Evolutionary conservation across 2,888 invertebrate genomes (phyloP), one percentile per base, ranked within the genome.

Genomic region (Torymus aiolomorphi): DNA sequence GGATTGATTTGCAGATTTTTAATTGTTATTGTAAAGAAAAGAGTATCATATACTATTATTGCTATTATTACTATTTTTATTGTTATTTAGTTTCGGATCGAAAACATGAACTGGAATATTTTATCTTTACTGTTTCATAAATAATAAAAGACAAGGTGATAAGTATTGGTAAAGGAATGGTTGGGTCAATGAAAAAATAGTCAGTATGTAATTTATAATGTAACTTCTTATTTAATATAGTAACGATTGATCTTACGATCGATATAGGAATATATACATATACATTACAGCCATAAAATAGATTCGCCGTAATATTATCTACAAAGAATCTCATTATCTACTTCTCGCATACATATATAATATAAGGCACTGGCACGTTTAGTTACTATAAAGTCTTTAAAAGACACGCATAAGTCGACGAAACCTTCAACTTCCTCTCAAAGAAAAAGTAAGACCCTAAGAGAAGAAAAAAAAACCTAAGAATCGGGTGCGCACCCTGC

Each of bases 141-240:
- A 24, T 24, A 24, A 2, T 24, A 24, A 24, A 24, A 24, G 24
- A 3, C 3, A 24, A 24, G 24, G 24, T 3, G n/a, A 24, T 24
- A 24, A 3, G 2, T 2, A 3, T 24, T 24, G 24, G 24, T 24
- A 42, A 52, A 18, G 24, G 51, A 2, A 51, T 4, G 49, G 3
- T 16, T n/a, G n/a, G n/a, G 5, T 18, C 24, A 24, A 52, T n/a
- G 69, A 69, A 63, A 69, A 4, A 76, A 24, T 18, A 78, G 14
- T 51, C 18, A 4, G 62, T 18, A 11, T 18, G 14, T 76, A 67
- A 73, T 82, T 78, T 72, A 31, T 76, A 76, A 63, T 73, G 74
- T 80, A 80, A 80, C 80, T 74, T 77, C 82, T 82, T 80, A 82
- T 82, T 82, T 80, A 80, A 82, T 80, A 54, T 82, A 82, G 54